Evolutionary conservation across 2,797 vertebrate genomes (phyloP).

Genomic region (Tachyglossus aculeatus): DNA sequence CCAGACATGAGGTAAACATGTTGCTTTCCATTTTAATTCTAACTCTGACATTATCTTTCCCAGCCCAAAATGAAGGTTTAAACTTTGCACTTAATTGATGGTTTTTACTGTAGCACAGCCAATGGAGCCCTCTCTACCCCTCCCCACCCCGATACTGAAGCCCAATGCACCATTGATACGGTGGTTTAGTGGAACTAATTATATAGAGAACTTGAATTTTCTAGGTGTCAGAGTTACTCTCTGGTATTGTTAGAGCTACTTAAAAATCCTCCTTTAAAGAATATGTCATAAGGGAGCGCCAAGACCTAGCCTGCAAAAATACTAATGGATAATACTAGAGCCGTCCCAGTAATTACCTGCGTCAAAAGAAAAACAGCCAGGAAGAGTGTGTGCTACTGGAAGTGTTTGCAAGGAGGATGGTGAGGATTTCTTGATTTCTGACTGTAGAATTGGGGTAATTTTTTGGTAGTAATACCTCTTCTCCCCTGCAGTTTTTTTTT

Average conservation of each 20-base stretch:
- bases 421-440: slow-evolving; percentile 9
- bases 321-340: background rate
- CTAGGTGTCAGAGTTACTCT: slow-evolving; percentile 12
- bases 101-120: no score
- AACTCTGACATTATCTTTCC: no score
- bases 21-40: no score
- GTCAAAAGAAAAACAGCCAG: slow-evolving; percentile 11
- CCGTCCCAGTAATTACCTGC: slow-evolving; percentile 15
- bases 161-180: background rate
- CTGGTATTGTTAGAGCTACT: slow-evolving; percentile 16
- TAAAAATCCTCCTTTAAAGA: slow-evolving; percentile 3
- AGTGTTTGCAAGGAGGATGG: slow-evolving; percentile 13
- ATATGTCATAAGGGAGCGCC: slow-evolving; percentile 18
- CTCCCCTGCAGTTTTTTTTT: background rate
- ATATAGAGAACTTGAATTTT: slow-evolving; percentile 12
- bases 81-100: background rate
- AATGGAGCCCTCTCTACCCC: no score
- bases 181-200: slow-evolving; percentile 8
- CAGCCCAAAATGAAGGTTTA: no score
- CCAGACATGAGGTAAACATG: no score
- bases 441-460: slow-evolving; percentile 16
- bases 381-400: background rate
- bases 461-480: slow-evolving; percentile 3
- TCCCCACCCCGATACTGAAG: background rate
- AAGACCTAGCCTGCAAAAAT: slow-evolving; percentile 15